Evolutionary conservation across 1,140 invertebrate genomes (phyloP).

Genomic region (Drosophila willistoni): DNA sequence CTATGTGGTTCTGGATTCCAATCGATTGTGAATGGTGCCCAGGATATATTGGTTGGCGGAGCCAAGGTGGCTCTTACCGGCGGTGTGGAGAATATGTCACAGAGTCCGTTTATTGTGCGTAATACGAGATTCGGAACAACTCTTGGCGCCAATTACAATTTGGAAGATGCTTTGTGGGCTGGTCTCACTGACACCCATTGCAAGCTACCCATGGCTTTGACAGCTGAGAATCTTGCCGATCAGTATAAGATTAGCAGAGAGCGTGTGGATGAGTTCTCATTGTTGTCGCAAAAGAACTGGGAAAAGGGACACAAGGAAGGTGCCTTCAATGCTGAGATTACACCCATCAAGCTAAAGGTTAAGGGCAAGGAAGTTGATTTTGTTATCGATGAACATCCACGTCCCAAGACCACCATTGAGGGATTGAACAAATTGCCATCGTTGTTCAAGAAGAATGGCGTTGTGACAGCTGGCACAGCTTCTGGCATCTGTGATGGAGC

Average conservation of each 20-base stretch:
- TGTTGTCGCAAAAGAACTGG: slow-evolving; percentile 93
- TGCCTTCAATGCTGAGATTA: slow-evolving; percentile 95
- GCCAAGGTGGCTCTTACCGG: slow-evolving; percentile 95
- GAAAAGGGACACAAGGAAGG: slow-evolving; percentile 93
- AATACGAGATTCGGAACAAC: slow-evolving; percentile 95
- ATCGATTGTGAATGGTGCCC: slow-evolving; percentile 94
- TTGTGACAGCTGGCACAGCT: slow-evolving; percentile 97
- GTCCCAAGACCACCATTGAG: slow-evolving; percentile 93
- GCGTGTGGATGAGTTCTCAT: slow-evolving; percentile 94
- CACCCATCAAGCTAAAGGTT: slow-evolving; percentile 92
- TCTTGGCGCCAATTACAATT: slow-evolving; percentile 90
- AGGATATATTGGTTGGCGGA: slow-evolving; percentile 94
- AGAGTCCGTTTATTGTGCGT: slow-evolving; percentile 94
- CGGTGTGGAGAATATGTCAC: slow-evolving; percentile 98
- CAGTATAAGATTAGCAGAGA: slow-evolving; percentile 94
- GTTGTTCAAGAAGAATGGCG: slow-evolving; percentile 97
- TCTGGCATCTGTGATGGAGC: slow-evolving; percentile 99
- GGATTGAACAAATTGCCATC: slow-evolving; percentile 92
- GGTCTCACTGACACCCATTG: slow-evolving; percentile 95
- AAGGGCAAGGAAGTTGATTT: slow-evolving; percentile 92
- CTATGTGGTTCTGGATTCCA: slow-evolving; percentile 98
- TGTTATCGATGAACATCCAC: slow-evolving; percentile 96
- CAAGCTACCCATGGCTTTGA: slow-evolving; percentile 97
- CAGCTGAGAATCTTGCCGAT: slow-evolving; percentile 97
- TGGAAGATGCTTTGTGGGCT: slow-evolving; percentile 97